Evolutionary conservation across 2,888 invertebrate genomes (phyloP).

Genomic region (Tachina lurida): DNA sequence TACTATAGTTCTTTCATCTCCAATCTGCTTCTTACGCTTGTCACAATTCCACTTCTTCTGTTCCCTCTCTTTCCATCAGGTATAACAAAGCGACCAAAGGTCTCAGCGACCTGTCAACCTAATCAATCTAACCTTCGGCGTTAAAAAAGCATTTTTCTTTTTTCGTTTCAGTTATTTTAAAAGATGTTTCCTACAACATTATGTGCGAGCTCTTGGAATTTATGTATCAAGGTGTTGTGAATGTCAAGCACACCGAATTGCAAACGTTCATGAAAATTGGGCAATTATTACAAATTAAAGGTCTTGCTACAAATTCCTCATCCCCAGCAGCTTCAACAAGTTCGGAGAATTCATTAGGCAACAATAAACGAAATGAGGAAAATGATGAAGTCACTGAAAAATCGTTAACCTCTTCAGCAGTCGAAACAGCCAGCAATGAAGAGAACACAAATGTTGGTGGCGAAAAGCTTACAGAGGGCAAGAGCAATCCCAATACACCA

Average conservation of each 20-base stretch:
- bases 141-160: not conserved
- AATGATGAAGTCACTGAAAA: conserved; percentile 60
- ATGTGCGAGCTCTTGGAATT: conserved; percentile 85
- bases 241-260: conserved; percentile 83
- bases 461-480: conserved; percentile 62
- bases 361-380: conserved; percentile 64
- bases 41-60: too few relatives aligned
- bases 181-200: conserved; percentile 85
- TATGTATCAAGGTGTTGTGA: conserved; percentile 86
- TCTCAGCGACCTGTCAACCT: too few relatives aligned
- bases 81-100: too few relatives aligned
- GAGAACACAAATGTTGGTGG: conserved; percentile 41
- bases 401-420: conserved; percentile 59
- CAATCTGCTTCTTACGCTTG: too few relatives aligned
- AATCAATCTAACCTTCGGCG: not conserved
- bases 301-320: conserved; percentile 81
- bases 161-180: conserved; percentile 83
- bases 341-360: conserved; percentile 78
- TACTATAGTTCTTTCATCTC: too few relatives aligned
- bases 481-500: conserved; percentile 74
- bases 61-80: too few relatives aligned
- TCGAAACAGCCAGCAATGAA: conserved; percentile 65
- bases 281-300: conserved; percentile 83
- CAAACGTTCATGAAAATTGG: conserved; percentile 83
- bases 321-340: conserved; percentile 75